phyloP scores from a whole-genome alignment of 2,888 invertebrate species.

The Prosapia bicincta region DNA sequence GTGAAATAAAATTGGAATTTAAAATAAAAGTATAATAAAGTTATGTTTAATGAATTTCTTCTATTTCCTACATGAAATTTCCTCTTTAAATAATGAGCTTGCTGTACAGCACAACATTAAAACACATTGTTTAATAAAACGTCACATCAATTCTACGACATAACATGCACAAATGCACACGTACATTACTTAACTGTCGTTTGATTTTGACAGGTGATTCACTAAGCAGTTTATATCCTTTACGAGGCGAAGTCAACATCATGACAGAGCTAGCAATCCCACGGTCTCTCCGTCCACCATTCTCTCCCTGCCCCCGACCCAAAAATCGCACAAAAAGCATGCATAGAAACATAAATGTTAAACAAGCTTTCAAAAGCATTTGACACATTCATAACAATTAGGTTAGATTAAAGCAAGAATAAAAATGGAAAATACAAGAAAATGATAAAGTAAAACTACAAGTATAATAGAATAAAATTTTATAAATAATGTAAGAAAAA shows the following conservation, averaged over 20 bases:
- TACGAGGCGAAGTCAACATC: slow-evolving; percentile 12
- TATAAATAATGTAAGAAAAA: no score
- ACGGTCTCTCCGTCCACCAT: background rate
- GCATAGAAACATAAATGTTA: background rate
- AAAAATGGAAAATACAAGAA: no score
- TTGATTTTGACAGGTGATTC: slow-evolving; percentile 31
- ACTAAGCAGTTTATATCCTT: slow-evolving; percentile 36
- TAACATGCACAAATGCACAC: background rate
- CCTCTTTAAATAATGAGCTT: no score
- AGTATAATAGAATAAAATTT: no score
- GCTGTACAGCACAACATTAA: no score
- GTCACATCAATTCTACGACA: no score
- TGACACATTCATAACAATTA: background rate
- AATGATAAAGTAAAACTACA: no score
- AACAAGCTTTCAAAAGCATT: background rate
- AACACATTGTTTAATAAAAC: no score
- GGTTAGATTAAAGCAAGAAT: background rate
- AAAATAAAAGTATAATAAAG: no score
- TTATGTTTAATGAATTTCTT: no score
- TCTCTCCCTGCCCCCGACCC: background rate
- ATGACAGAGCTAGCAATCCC: background rate
- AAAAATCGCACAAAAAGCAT: background rate
- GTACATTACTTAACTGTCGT: background rate
- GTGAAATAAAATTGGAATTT: no score
- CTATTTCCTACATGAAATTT: no score